Evolutionary conservation across 2,797 vertebrate species (phyloP), one percentile per base, ranked within the genome.

Genomic region (Pseudochaenichthys georgianus): DNA sequence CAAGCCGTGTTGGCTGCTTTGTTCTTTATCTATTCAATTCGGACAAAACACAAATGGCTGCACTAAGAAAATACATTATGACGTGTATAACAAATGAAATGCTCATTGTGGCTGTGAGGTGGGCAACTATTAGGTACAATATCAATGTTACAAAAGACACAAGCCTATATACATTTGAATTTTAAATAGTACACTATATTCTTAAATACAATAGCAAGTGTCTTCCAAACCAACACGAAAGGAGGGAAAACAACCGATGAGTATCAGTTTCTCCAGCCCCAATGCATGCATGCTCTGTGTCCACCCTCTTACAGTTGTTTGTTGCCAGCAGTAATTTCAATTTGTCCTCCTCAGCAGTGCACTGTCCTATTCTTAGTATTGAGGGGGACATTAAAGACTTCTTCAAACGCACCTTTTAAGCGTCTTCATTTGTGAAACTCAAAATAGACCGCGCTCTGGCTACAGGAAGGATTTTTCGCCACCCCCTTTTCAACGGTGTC

Each of bases 331-430:
- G 81, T 82, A 83, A 67, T 80, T 86, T 54, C 77, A 89, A 87
- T 87, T 91, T 86, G 87, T 71, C 82, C 86, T 85, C 83, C 84
- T 94, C 92, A 95, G 94, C 93, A 95, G 75, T 82, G 69, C 75
- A 81, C 78, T 19, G 54, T 51, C 81, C 91, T 96, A 96, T 96
- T 95, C 92, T 96, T 95, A 95, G 95, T 91, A 78, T 38, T 74
- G 38, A 16, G 64, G 80, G 54, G 79, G 83, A 89, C 88, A 93
- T 88, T 86, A 78, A 90, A 89, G 92, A 93, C 89, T 93, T 95
- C 93, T 95, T 93, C 93, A 94, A 95, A 92, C 93, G 91, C 94
- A 95, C 95, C 95, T 95, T 96, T 96, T 96, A 96, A 95, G 95
- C 94, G 94, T 95, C 95, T 95, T 96, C 92, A 87, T 93, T 94